Conservation (phyloP, 2,113 vertebrate species). For the Pachypanchax playfairii region DNA sequence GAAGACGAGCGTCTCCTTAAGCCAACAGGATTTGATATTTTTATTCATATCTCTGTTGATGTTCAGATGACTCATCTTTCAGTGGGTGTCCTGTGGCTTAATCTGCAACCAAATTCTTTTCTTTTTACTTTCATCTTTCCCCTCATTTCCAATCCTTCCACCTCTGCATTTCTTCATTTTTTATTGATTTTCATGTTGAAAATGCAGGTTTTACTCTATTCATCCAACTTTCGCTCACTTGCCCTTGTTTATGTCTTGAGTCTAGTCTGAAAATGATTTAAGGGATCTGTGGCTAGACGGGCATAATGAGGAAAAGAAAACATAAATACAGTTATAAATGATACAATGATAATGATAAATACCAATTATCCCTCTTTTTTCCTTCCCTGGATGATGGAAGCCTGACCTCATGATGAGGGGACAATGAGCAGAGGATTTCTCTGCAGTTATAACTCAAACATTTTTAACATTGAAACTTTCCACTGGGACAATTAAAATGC, state of each 20-base stretch:
- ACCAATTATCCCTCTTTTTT: no score
- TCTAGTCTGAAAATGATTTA: constrained; percentile 25
- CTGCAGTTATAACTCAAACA: no score
- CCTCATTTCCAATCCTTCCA: constrained; percentile 29
- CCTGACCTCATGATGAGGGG: no score
- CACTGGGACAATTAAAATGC: no score
- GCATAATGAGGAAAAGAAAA: constrained; percentile 33
- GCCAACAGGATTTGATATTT: constrained; percentile 63
- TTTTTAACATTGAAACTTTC: no score
- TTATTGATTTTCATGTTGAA: constrained; percentile 37
- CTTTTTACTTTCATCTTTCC: constrained; percentile 26
- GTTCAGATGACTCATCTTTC: constrained; percentile 64
- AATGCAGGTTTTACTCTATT: constrained; percentile 11
- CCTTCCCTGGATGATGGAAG: no score
- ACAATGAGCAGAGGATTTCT: no score
- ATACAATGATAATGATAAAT: no score
- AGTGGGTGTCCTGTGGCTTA: constrained; percentile 67
- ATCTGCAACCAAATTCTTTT: constrained; percentile 59
- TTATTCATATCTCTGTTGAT: constrained; percentile 59
- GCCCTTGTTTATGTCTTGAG: constrained; percentile 18
- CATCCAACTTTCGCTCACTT: constrained; percentile 2
- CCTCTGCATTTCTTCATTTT: constrained; percentile 19
- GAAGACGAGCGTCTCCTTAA: constrained; percentile 30
- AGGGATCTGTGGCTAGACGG: constrained; percentile 19
- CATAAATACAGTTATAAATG: no score